Evolutionary conservation across 2,888 invertebrate genomes (phyloP), one percentile per base, ranked within the genome.

Genomic region (Globia sparganii): DNA sequence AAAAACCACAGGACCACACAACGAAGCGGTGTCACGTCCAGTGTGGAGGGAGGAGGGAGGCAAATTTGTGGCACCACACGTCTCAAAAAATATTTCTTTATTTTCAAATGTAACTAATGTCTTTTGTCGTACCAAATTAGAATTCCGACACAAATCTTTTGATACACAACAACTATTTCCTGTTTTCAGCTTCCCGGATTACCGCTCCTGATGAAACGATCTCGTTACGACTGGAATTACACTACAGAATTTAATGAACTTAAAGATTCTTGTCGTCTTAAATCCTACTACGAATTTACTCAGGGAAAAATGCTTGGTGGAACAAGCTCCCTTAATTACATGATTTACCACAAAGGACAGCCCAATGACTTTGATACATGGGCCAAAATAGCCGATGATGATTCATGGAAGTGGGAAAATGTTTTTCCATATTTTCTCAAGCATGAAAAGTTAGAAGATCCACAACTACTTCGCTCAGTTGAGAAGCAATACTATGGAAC

Each of bases 231-330:
- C 75, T 92, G 91, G 91, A 92, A 93, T 70, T 90, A 90, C 49
- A 92, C 91, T 0, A 86, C 91, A 43, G 86, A 86, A 64, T 80
- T 86, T 2, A 87, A 91, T 21, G 83, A 78, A 5, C 80, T 85
- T 11, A 80, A 86, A 4, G 77, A 86, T 31, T 80, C 79, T 62
- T 87, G 86, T 49, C 86, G 73, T 65, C 80, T 75, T 6, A 74
- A 77, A 11, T 62, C 70, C 37, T 59, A 79, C 25, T 83, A 85
- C 11, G 87, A 88, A 46, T 64, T 91, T 2, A 90, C 91, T 4
- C 79, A 87, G 5, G 94, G 92, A 0, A 91, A 90, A 81, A 91
- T 93, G 86, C 88, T 94, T 1, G 94, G 94, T 34, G 94, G 94
- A 9, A 86, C 87, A 25, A 92, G 92, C 58, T 91, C 91, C 15